Evolutionary conservation across 2,113 vertebrate genomes (phyloP).

Genomic region (Tragelaphus strepsiceros): DNA sequence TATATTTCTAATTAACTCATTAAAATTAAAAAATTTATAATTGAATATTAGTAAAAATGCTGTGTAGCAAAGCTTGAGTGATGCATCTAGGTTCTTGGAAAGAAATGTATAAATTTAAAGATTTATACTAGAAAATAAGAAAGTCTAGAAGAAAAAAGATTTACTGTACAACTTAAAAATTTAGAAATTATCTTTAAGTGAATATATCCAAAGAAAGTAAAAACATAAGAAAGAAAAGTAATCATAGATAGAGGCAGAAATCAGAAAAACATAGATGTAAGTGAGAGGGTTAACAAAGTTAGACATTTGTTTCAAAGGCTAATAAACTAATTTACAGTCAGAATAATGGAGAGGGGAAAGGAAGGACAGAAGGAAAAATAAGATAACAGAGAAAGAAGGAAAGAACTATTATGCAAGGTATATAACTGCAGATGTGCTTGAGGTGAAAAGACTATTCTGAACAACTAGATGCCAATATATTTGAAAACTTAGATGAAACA

Average conservation of each 20-base stretch:
- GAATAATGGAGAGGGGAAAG: neutral
- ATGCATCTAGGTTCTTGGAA: neutral
- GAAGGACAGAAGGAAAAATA: neutral
- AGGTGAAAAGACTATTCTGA: neutral
- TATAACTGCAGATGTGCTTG: neutral
- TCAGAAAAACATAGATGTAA: neutral
- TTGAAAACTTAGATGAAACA: neutral
- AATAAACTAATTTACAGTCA: neutral
- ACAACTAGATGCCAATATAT: neutral
- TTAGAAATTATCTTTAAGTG: neutral
- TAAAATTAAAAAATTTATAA: neutral
- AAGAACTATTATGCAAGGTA: neutral
- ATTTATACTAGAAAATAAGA: slow-evolving; percentile 2
- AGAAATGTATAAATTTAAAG: neutral
- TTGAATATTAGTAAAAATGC: neutral
- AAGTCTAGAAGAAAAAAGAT: neutral
- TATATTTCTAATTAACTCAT: neutral
- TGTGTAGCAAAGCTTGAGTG: neutral
- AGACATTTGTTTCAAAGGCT: neutral
- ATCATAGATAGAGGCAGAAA: neutral
- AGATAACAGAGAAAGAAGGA: neutral
- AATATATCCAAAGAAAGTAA: neutral
- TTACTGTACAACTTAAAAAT: neutral
- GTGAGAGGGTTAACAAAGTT: neutral
- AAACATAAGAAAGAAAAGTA: neutral